Conservation (phyloP, 2,797 vertebrate species). For the Ctenochaetus hawaiiensis region DNA sequence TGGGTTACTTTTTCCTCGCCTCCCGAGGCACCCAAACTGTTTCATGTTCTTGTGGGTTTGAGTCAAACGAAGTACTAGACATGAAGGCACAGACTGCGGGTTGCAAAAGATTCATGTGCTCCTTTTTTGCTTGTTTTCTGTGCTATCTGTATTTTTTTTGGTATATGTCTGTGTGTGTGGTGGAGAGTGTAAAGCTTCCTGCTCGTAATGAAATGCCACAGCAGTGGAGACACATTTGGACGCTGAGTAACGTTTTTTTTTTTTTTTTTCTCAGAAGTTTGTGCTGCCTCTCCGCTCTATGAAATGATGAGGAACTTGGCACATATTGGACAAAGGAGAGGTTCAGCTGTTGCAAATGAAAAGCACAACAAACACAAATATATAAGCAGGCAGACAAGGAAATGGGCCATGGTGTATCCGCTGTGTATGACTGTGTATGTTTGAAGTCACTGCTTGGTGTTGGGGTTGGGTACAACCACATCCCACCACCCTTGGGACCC, state of each 20-base stretch:
- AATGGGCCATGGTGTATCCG: slow-evolving; percentile 37
- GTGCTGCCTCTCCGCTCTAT: slow-evolving; percentile 57
- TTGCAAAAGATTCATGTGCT: slow-evolving; percentile 75
- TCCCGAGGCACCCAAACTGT: slow-evolving; percentile 69
- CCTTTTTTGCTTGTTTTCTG: slow-evolving; percentile 56
- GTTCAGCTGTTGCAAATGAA: slow-evolving; percentile 62
- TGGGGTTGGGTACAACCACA: slow-evolving; percentile 51
- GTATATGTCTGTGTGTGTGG: slow-evolving; percentile 26
- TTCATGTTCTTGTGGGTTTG: slow-evolving; percentile 76
- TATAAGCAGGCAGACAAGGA: slow-evolving; percentile 45
- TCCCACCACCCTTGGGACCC: slow-evolving; percentile 50
- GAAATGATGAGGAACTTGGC: slow-evolving; percentile 77
- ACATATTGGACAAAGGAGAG: slow-evolving; percentile 58
- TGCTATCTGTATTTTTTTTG: slow-evolving; percentile 44
- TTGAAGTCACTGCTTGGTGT: slow-evolving; percentile 45
- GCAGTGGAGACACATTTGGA: slow-evolving; percentile 74
- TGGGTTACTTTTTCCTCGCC: slow-evolving; percentile 67
- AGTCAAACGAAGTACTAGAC: slow-evolving; percentile 74
- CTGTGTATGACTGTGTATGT: slow-evolving; percentile 20
- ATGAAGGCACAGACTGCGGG: slow-evolving; percentile 66
- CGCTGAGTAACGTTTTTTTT: slow-evolving; percentile 57
- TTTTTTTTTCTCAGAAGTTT: slow-evolving; percentile 66
- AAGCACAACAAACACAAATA: slow-evolving; percentile 58
- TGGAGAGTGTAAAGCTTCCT: slow-evolving; percentile 55
- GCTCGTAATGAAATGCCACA: slow-evolving; percentile 79